Evolutionary conservation across 2,797 vertebrate species (phyloP), one percentile per base, ranked within the genome.

Genomic region (Anas flavirostris): DNA sequence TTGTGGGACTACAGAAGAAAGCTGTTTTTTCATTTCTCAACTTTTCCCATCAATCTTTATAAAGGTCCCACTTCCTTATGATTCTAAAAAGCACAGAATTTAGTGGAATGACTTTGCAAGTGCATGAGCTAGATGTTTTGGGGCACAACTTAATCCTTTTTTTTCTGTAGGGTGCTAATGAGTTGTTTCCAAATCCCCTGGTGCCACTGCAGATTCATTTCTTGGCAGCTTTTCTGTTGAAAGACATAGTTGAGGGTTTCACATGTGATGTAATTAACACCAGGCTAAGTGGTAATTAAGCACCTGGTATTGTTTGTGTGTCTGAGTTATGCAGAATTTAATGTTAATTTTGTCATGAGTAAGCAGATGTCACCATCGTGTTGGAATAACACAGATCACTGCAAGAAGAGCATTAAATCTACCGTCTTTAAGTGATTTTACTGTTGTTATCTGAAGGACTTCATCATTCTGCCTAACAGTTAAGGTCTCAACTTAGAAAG

Each of bases 161-260:
- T 86, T 88, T 93, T 92, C 85, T 90, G 11, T 50, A 58, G 64
- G 77, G 59, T 76, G 67, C 90, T 92, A 96, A 90, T 33, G 80
- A 92, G 63, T 88, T 95, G 56, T 91, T 93, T 83, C 70, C 64
- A 93, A 91, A 84, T 76, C 74, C 70, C 73, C 56, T 88, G 67
- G 80, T 94, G 80, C 86, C 33, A 17, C 82, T 80, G 67, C 55
- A 86, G 52, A 90, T 74, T 62, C 39, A 50, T 88, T 91, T 86
- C 72, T 91, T 93, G 63, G 63, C 82, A 95, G 69, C 53, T 70
- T 91, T 33, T 82, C 67, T 84, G 48, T 41, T 59, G 82, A 69
- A 92, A 86, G 76, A 79, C 66, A 41, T 70, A 94, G 74, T 39
- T 90, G 18, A 18, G 70, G 43, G 21, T 73, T 95, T 88, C 63